Percentiles rank a stretch among this genome's conserved stretches.
These are phyloP conservation scores for Meriones psammophilus DNA, from an alignment of 2,797 vertebrate genomes.

Conservation along the genomic window DNA sequence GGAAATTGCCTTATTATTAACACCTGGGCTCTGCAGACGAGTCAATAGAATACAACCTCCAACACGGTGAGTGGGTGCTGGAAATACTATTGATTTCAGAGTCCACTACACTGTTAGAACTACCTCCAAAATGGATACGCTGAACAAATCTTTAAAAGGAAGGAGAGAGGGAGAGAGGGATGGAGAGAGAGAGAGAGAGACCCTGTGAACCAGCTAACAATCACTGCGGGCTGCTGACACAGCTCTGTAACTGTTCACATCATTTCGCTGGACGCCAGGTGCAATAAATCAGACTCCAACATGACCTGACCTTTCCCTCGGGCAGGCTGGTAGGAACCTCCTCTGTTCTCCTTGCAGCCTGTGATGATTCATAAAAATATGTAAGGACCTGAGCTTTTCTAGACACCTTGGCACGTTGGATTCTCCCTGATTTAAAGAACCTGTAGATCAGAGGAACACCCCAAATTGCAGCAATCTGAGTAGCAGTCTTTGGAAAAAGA, in stretches of 20 bases:
- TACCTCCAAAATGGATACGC: neutral
- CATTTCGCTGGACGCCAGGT: neutral
- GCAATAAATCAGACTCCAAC: neutral
- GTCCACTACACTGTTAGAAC: neutral
- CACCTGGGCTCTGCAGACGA: neutral
- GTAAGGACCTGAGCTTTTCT: neutral
- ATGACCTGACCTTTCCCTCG: neutral
- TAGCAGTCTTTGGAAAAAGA: neutral
- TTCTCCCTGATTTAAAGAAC: slow-evolving; percentile 44
- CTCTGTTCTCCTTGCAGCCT: neutral
- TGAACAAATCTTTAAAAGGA: neutral
- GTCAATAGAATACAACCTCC: neutral
- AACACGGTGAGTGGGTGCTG: neutral
- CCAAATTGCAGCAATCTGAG: neutral
- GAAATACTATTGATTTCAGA: slow-evolving; percentile 23
- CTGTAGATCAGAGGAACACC: slow-evolving; percentile 12
- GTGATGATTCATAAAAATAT: neutral
- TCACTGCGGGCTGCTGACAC: neutral
- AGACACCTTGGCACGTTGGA: neutral
- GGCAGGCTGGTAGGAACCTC: neutral
- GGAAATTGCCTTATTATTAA: neutral
- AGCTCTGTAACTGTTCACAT: neutral
- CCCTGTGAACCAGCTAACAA: neutral
- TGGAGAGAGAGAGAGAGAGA: neutral
- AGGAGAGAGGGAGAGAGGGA: neutral